phyloP scores from a whole-genome alignment of 1,140 invertebrate species.

The Meloidogyne floridensis region DNA sequence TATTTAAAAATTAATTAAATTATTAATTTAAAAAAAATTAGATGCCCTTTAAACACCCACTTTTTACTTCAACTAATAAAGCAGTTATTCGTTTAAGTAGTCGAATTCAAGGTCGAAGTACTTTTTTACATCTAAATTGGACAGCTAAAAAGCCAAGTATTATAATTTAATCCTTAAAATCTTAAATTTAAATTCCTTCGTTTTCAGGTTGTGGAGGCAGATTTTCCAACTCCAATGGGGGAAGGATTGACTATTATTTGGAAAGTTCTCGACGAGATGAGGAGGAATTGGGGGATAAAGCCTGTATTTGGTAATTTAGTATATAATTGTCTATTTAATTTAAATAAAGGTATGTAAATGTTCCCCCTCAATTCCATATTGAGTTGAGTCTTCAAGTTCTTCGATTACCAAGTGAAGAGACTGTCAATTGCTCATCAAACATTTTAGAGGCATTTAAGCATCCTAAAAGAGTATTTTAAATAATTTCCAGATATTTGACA shows the following conservation, averaged over 20 bases:
- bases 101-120: conserved; percentile 33
- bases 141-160: conserved; percentile 36
- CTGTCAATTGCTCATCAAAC: conserved; percentile 39
- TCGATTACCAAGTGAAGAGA: conserved; percentile 32
- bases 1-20: neutral
- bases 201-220: conserved; percentile 35
- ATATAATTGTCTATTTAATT: neutral
- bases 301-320: conserved; percentile 2
- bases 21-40: neutral
- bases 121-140: conserved; percentile 36
- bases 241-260: conserved; percentile 33
- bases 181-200: neutral
- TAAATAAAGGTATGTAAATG: conserved; percentile 28
- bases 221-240: conserved; percentile 28
- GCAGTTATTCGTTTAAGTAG: conserved; percentile 30
- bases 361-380: conserved; percentile 40
- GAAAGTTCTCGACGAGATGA: neutral
- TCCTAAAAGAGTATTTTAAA: too few species aligned
- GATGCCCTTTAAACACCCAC: neutral
- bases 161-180: neutral
- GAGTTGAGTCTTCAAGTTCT: conserved; percentile 33
- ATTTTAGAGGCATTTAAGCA: conserved; percentile 29
- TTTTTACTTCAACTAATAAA: conserved; percentile 12
- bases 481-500: conserved; percentile 31
- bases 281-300: neutral